Base-by-base conservation (phyloP, 2,113 vertebrate genomes). In the Antennarius striatus region DNA sequence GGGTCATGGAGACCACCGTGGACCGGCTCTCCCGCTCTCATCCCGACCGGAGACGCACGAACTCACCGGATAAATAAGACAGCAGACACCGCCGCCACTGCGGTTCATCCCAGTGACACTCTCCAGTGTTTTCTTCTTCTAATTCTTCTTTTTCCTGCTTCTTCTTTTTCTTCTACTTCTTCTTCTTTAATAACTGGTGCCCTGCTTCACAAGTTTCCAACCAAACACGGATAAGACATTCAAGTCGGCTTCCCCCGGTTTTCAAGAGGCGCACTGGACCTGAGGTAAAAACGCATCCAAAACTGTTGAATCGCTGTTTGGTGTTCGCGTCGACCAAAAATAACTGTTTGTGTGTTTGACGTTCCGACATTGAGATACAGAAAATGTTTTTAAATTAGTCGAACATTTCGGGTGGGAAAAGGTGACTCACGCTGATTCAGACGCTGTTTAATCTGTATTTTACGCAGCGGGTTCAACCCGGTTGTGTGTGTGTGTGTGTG, bases 171-270 rank as follows among this genome's bases (percentile, higher is more conserved):
- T 48, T 17, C 56, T 49, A 49, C 55, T 13, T 36, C 46, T 76
- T 54, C 60, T 46, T 74, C 80, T 68, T 58, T 62, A 58, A 5
- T 73, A 72, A 58, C 76, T 68, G 79, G 86, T 82, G 88, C 66
- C 36, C 74, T 61, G 74, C 45, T 63, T 48, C 76, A 83, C 88
- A 91, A 91, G 89, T 91, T 92, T 81, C 73, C 68, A 47, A 53
- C 55, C 47, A 69, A 80, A 59, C 80, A 61, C 68, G 88, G 89
- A 92, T 89, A 87, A 73, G 80, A 65, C 72, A 36, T 64, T 71
- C 61, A 65, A 73, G 72, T 75, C 63, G 50, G 70, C 71, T 40
- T 59, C 54, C 63, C 63, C 30, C 71, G 50, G n/a, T 46, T 51
- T 60, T 13, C 39, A 45, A 39, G 59, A 68, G 64, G 65, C 68